Base-by-base conservation (phyloP, 1,140 invertebrate genomes). In the Trichogramma pretiosum region DNA sequence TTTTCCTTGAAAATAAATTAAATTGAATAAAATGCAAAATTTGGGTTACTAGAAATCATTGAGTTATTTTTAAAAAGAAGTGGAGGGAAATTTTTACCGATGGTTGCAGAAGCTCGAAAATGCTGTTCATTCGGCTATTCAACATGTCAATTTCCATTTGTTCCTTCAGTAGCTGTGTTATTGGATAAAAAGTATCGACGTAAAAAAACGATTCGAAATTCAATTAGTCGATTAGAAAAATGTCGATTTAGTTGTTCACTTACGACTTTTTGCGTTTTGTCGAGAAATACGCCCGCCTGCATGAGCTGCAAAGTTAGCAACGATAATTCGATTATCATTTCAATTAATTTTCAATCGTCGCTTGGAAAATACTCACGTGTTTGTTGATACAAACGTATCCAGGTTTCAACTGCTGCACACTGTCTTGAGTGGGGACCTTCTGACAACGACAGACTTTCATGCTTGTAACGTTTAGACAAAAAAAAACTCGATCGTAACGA, bases 331-430 rank as follows among this genome's bases (percentile, higher is more conserved):
- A n/a, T 41, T 41, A 41, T 30, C 32, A 28, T 41, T 40, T 41
- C 39, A 14, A 41, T 10, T 41, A 30, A 41, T n/a, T n/a, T n/a
- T n/a, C n/a, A n/a, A n/a, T n/a, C n/a, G n/a, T n/a, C n/a, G n/a
- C n/a, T n/a, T n/a, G n/a, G n/a, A n/a, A n/a, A n/a, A n/a, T 42
- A 67, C 68, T 72, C 59, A 70, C 68, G 58, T 72, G 69, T 39
- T 70, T 63, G 44, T 63, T 60, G 50, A 70, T 60, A 45, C 66
- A 72, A 53, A 67, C 63, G 55, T 68, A 72, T 10, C 56, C 57
- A 16, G 65, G 66, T 44, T 54, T 65, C 39, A 72, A 57, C 54
- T 57, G 59, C 53, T 63, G 50, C 51, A 70, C 42, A 50, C 65
- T 72, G 17, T 64, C 56, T 53, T 60, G 67, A 41, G 57, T 61